phyloP scores from a whole-genome alignment of 2,797 vertebrate species.

The Tinamus major region DNA sequence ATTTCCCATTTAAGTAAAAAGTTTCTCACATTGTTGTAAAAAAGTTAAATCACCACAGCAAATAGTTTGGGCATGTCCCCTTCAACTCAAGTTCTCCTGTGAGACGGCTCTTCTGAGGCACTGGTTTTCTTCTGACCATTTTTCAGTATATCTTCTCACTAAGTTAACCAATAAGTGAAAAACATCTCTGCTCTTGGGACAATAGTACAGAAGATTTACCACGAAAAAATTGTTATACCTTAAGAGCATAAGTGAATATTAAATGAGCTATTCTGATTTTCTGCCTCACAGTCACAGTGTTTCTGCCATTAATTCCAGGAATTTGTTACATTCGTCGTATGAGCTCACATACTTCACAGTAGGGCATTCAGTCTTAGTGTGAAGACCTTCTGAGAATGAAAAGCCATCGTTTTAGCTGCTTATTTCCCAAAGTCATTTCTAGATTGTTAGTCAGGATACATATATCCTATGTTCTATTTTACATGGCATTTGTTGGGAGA shows the following conservation, averaged over 20 bases:
- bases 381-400: background rate
- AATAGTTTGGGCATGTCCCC: background rate
- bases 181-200: background rate
- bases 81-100: background rate
- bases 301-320: background rate
- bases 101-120: background rate
- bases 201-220: background rate
- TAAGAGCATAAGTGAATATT: background rate
- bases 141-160: background rate
- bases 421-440: background rate
- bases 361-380: background rate
- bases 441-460: background rate
- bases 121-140: background rate
- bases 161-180: background rate
- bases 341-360: background rate
- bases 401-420: background rate
- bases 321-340: background rate
- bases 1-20: constrained; percentile 8
- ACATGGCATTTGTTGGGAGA: background rate
- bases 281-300: rapidly evolving
- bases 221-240: background rate
- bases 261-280: background rate
- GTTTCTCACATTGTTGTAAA: background rate
- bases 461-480: background rate
- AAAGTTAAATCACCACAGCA: constrained; percentile 17